These are phyloP conservation scores for Triplophysa dalaica DNA, from an alignment of 2,113 vertebrate species.

Conservation along the genomic window DNA sequence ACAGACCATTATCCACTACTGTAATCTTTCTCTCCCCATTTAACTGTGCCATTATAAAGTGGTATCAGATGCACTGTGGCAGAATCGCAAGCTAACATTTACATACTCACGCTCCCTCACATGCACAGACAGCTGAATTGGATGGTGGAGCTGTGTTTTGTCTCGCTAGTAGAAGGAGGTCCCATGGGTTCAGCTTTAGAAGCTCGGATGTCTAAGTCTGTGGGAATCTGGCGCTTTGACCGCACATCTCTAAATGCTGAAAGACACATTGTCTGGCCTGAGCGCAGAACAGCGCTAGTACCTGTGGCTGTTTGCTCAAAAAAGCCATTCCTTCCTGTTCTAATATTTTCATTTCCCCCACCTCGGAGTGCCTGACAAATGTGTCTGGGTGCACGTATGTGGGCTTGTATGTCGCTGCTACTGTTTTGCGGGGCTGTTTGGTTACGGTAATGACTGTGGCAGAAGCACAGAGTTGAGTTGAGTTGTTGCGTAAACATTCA, in stretches of 20 bases:
- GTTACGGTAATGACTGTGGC: slow-evolving; percentile 24
- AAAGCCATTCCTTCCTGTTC: slow-evolving; percentile 35
- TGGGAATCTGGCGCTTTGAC: slow-evolving; percentile 18
- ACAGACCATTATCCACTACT: neutral
- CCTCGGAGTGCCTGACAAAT: slow-evolving; percentile 8
- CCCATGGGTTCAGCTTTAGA: slow-evolving; percentile 14
- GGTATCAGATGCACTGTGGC: neutral
- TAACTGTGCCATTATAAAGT: neutral
- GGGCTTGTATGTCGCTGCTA: neutral
- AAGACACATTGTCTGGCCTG: slow-evolving; percentile 44
- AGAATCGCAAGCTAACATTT: neutral
- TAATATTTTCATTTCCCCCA: slow-evolving; percentile 38
- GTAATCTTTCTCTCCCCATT: neutral
- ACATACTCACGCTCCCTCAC: neutral
- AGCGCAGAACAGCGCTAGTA: slow-evolving; percentile 19
- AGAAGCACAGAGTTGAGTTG: neutral
- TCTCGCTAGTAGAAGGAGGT: slow-evolving; percentile 7
- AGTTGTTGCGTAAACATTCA: no score
- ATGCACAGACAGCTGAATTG: neutral
- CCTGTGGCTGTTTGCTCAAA: slow-evolving; percentile 39
- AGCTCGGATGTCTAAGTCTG: slow-evolving; percentile 37
- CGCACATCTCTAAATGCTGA: slow-evolving; percentile 4
- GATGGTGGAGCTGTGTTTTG: slow-evolving; percentile 25
- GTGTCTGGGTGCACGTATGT: neutral
- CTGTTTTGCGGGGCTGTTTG: neutral